Conservation (phyloP, 2,113 vertebrate genomes). For the Cryptomyrus ogoouensis region DNA sequence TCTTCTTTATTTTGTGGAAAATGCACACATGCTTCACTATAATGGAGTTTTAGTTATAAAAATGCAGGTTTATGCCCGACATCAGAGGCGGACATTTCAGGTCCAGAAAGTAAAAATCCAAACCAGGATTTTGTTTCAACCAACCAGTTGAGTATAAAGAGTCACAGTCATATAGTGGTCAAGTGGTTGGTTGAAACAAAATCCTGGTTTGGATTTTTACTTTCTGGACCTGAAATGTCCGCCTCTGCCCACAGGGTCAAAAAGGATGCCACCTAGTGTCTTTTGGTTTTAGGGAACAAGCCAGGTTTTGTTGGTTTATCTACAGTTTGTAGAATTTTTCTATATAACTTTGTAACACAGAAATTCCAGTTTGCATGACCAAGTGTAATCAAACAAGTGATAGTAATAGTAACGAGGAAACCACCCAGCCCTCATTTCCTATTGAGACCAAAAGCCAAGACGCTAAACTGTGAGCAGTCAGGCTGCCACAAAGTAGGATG, state of each 20-base stretch:
- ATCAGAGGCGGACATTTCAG: too few relatives aligned
- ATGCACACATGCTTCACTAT: not conserved
- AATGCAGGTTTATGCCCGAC: not conserved
- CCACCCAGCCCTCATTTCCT: not conserved
- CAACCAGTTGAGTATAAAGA: too few relatives aligned
- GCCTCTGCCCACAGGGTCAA: too few relatives aligned
- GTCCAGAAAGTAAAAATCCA: too few relatives aligned
- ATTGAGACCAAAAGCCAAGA: not conserved
- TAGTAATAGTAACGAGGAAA: not conserved
- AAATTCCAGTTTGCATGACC: not conserved
- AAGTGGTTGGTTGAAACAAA: too few relatives aligned
- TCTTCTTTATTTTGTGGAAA: conserved; percentile 68
- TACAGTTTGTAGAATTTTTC: not conserved
- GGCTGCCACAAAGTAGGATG: not conserved
- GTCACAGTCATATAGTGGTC: too few relatives aligned
- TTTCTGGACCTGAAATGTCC: too few relatives aligned
- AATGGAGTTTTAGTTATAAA: not conserved
- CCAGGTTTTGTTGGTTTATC: not conserved
- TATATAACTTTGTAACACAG: not conserved
- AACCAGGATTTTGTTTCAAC: too few relatives aligned
- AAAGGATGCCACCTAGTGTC: not conserved
- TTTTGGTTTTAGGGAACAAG: not conserved
- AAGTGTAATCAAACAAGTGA: not conserved
- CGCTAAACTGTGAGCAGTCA: not conserved
- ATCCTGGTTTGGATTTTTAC: too few relatives aligned